Evolutionary conservation across 2,797 vertebrate genomes (phyloP).

Genomic region (Tapera naevia): DNA sequence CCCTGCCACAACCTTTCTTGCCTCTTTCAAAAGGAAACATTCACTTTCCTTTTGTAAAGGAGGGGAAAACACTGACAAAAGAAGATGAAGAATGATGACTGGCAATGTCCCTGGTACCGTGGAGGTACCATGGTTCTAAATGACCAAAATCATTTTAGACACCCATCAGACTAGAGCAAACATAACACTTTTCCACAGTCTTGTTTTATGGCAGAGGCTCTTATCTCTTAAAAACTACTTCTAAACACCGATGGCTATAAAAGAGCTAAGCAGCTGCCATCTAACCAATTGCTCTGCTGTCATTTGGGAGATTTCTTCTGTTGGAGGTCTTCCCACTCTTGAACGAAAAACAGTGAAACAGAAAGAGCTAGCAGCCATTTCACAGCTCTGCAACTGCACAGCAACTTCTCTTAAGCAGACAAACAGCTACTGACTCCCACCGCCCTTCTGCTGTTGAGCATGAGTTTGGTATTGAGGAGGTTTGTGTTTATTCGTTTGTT

Average conservation of each 20-base stretch:
- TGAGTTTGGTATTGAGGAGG: not conserved
- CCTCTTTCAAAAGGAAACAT: not conserved
- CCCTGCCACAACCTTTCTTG: not conserved
- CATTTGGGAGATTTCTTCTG: slow-evolving; percentile 26
- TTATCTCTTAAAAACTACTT: slow-evolving; percentile 39
- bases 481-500: not conserved
- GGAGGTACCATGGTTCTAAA: not conserved
- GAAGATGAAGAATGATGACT: not conserved
- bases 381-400: not conserved
- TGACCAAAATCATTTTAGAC: not conserved
- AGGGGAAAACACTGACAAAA: not conserved
- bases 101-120: not conserved
- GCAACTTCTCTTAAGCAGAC: slow-evolving; percentile 3
- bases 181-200: not conserved
- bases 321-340: slow-evolving; percentile 45
- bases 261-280: slow-evolving; percentile 58
- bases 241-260: slow-evolving; percentile 54
- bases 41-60: not conserved
- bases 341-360: slow-evolving; percentile 23
- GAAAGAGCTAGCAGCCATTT: slow-evolving; percentile 38
- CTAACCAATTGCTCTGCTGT: slow-evolving; percentile 45
- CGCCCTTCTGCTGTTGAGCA: not conserved
- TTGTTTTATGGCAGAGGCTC: slow-evolving; percentile 3
- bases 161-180: not conserved
- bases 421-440: not conserved